Evolutionary conservation across 2,113 vertebrate species (phyloP).

Genomic region (Oncorhynchus gorbuscha): DNA sequence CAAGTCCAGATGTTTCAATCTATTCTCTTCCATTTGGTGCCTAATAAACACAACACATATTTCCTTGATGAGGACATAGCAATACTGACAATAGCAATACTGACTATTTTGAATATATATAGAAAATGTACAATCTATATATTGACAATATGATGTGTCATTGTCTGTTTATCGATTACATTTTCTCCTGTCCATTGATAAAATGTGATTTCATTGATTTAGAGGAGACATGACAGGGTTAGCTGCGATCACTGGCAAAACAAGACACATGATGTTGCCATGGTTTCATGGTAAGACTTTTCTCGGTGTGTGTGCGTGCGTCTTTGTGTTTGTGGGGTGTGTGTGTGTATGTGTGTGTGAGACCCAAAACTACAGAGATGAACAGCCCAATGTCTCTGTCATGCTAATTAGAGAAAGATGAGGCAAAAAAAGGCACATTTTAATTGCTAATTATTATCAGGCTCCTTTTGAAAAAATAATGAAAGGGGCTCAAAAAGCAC

Average conservation of each 20-base stretch:
- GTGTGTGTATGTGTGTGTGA: constrained; percentile 9
- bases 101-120: neutral
- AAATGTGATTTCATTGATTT: constrained; percentile 4
- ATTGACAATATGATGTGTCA: too few relatives aligned
- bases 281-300: constrained; percentile 26
- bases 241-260: constrained; percentile 29
- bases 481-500: constrained; percentile 24
- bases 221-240: constrained; percentile 36
- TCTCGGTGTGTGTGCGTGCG: too few relatives aligned
- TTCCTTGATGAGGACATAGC: too few relatives aligned
- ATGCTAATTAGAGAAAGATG: constrained; percentile 67
- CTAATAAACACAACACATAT: too few relatives aligned
- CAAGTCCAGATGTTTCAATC: too few relatives aligned
- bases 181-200: too few relatives aligned
- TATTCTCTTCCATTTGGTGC: too few relatives aligned
- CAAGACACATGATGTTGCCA: constrained; percentile 38
- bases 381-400: constrained; percentile 56
- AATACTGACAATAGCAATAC: too few relatives aligned
- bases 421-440: constrained; percentile 66
- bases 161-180: too few relatives aligned
- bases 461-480: constrained; percentile 63
- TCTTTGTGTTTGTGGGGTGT: neutral
- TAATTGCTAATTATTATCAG: constrained; percentile 76
- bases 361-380: constrained; percentile 47
- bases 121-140: too few relatives aligned